phyloP scores from a whole-genome alignment of 2,113 vertebrate genomes.

The Athene noctua region DNA sequence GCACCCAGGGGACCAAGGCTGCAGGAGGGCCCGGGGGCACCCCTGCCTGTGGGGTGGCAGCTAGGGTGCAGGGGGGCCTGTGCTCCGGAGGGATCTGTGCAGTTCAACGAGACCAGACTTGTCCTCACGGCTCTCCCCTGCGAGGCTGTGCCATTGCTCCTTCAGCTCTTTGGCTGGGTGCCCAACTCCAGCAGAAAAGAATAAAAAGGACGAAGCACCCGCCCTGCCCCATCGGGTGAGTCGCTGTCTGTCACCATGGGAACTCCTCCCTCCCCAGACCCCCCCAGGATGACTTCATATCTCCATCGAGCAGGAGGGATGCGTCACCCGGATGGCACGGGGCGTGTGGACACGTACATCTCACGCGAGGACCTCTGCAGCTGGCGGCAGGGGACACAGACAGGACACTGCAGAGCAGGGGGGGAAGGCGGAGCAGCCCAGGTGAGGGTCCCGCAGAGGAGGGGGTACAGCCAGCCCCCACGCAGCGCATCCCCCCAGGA shows the following conservation, averaged over 20 bases:
- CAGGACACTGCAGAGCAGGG: not conserved
- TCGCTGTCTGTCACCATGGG: slow-evolving; percentile 65
- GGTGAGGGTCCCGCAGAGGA: not conserved
- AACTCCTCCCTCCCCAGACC: slow-evolving; percentile 21
- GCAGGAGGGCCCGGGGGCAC: not conserved
- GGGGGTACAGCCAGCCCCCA: accelerated
- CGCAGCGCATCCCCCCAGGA: not conserved
- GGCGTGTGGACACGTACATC: accelerated
- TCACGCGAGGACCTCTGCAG: not conserved
- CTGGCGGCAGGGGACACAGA: accelerated
- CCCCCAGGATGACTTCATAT: slow-evolving; percentile 44
- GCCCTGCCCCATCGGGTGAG: slow-evolving; percentile 44
- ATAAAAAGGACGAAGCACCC: slow-evolving; percentile 25
- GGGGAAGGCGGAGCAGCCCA: not conserved
- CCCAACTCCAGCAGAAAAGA: slow-evolving; percentile 31
- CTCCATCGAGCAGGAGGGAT: not conserved
- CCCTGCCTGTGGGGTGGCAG: not conserved
- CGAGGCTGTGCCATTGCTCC: slow-evolving; percentile 30
- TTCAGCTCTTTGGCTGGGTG: slow-evolving; percentile 49
- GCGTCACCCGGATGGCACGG: not conserved
- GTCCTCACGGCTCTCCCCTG: not conserved
- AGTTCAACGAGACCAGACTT: slow-evolving; percentile 34
- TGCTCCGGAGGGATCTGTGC: not conserved
- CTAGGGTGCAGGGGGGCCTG: not conserved
- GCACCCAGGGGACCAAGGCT: not conserved